These are phyloP conservation scores for Luehdorfia chinensis DNA, from an alignment of 1,140 invertebrate genomes.

Conservation along the genomic window DNA sequence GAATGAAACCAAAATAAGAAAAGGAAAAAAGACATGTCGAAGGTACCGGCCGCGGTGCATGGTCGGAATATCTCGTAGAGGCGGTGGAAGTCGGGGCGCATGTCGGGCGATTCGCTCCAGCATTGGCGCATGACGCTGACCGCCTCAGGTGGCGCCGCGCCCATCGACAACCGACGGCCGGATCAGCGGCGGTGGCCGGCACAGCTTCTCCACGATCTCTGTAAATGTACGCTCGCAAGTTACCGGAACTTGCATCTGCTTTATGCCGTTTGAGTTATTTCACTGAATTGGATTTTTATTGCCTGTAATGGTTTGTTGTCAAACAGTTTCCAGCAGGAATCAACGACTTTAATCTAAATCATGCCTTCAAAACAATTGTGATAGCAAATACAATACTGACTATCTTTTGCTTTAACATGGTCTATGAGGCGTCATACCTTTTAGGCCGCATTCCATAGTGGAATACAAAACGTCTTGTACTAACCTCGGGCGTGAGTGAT, in stretches of 20 bases:
- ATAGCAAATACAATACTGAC: too few relatives aligned
- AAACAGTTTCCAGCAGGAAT: too few relatives aligned
- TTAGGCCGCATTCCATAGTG: too few relatives aligned
- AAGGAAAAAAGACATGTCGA: too few relatives aligned
- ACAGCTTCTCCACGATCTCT: slow-evolving; percentile 95
- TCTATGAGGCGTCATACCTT: too few relatives aligned
- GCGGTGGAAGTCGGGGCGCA: slow-evolving; percentile 91
- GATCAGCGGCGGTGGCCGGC: slow-evolving; percentile 92
- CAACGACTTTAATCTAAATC: too few relatives aligned
- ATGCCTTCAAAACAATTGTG: too few relatives aligned
- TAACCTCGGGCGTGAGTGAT: slow-evolving; percentile 89
- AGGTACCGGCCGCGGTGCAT: slow-evolving; percentile 88
- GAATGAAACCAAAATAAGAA: not conserved
- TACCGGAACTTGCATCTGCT: too few relatives aligned
- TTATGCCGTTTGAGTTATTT: too few relatives aligned
- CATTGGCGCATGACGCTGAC: slow-evolving; percentile 93
- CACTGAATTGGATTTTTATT: too few relatives aligned
- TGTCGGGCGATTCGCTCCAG: slow-evolving; percentile 91
- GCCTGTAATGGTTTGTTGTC: too few relatives aligned
- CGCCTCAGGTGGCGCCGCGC: slow-evolving; percentile 93
- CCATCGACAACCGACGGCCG: slow-evolving; percentile 95
- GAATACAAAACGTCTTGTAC: not conserved
- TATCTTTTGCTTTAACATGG: too few relatives aligned
- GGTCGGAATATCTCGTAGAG: slow-evolving; percentile 91
- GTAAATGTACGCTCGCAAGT: slow-evolving; percentile 44